phyloP scores from a whole-genome alignment of 2,888 invertebrate genomes.

The Sympetrum striolatum region DNA sequence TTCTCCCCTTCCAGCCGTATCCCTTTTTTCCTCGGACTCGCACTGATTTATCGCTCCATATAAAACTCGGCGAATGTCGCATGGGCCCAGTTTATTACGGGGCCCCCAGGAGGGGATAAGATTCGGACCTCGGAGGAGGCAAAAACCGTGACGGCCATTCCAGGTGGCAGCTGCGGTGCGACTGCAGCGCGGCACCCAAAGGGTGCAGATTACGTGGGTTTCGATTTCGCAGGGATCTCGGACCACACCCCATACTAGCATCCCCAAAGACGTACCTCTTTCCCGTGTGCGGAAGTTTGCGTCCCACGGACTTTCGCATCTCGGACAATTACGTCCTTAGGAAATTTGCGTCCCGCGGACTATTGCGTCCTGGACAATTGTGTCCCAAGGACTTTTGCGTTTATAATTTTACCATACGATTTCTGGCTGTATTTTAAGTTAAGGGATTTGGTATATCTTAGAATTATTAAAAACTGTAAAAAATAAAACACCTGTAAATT shows the following conservation, averaged over 20 bases:
- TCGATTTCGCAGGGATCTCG: slow-evolving; percentile 7
- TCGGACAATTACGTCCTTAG: too few relatives aligned
- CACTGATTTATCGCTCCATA: slow-evolving; percentile 36
- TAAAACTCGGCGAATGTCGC: slow-evolving; percentile 41
- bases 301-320: too few relatives aligned
- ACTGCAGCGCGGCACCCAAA: background rate
- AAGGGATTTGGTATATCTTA: too few relatives aligned
- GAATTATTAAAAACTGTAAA: too few relatives aligned
- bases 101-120: background rate
- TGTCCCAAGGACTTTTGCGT: too few relatives aligned
- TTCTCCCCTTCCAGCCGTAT: background rate
- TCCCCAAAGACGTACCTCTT: background rate
- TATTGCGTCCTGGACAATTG: too few relatives aligned
- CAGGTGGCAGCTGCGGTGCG: background rate
- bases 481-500: too few relatives aligned
- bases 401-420: too few relatives aligned
- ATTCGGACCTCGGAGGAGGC: background rate
- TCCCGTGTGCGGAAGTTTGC: too few relatives aligned
- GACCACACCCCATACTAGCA: background rate
- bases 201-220: background rate
- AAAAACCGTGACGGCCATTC: background rate
- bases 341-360: too few relatives aligned
- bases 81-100: slow-evolving; percentile 32
- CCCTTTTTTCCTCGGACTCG: slow-evolving; percentile 15
- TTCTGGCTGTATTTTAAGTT: too few relatives aligned